phyloP scores from a whole-genome alignment of 2,888 invertebrate genomes.

The Choristoneura rosaceana region DNA sequence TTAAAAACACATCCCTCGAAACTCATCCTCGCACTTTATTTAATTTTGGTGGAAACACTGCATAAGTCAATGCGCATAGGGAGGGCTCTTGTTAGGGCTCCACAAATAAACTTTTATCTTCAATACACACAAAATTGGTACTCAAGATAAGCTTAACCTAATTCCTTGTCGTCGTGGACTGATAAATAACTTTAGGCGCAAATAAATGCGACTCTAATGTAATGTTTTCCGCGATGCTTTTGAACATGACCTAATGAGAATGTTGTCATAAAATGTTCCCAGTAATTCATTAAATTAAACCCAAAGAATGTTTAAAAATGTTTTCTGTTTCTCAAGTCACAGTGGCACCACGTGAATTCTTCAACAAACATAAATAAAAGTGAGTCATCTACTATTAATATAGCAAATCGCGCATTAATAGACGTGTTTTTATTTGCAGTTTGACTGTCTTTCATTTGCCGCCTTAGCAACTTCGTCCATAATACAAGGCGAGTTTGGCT shows the following conservation, averaged over 20 bases:
- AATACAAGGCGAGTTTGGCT: conserved; percentile 30
- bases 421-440: conserved; percentile 7
- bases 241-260: not conserved
- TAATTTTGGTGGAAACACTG: no score
- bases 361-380: not conserved
- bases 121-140: conserved; percentile 6
- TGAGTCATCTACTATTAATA: conserved; percentile 2
- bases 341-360: not conserved
- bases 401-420: conserved; percentile 11
- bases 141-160: conserved; percentile 14
- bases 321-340: not conserved
- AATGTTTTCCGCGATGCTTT: not conserved
- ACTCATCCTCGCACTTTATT: no score
- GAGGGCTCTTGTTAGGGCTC: not conserved
- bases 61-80: no score
- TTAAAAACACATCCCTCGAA: no score
- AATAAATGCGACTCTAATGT: not conserved
- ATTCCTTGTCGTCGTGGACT: not conserved
- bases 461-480: conserved; percentile 21
- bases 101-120: conserved; percentile 18
- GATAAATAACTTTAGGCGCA: not conserved
- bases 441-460: conserved; percentile 25
- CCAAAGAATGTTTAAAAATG: not conserved
- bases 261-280: not conserved
- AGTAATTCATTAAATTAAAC: no score